Evolutionary conservation across 2,113 vertebrate species (phyloP).

Genomic region (Trematomus loennbergii): DNA sequence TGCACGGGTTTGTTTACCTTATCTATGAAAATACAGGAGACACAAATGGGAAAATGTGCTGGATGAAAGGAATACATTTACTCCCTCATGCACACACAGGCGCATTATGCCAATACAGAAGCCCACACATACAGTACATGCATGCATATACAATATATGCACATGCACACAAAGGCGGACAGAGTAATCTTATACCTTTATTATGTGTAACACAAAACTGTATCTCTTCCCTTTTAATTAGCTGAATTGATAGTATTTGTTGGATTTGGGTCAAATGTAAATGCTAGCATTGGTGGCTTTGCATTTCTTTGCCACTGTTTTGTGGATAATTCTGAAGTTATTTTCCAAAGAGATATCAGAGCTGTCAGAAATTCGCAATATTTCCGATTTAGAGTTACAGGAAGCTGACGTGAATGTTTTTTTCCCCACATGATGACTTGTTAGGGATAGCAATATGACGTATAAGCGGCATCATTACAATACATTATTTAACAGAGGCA

Average conservation of each 20-base stretch:
- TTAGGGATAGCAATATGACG: neutral
- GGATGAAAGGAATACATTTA: slow-evolving; percentile 46
- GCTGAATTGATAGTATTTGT: slow-evolving; percentile 6
- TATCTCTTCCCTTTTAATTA: slow-evolving; percentile 21
- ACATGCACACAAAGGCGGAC: slow-evolving; percentile 7
- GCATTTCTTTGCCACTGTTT: neutral
- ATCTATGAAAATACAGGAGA: slow-evolving; percentile 50
- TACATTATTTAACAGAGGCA: slow-evolving; percentile 42
- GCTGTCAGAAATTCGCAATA: slow-evolving; percentile 22
- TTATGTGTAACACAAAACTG: neutral
- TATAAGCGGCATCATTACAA: slow-evolving; percentile 14
- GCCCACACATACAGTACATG: slow-evolving; percentile 1
- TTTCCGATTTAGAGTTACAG: slow-evolving; percentile 8
- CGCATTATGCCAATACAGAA: slow-evolving; percentile 18
- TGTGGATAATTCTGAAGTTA: slow-evolving; percentile 1
- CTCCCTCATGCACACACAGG: slow-evolving; percentile 18
- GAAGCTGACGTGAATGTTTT: neutral
- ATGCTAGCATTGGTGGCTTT: slow-evolving; percentile 4
- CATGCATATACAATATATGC: neutral
- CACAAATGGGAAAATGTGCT: slow-evolving; percentile 20
- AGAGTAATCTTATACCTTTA: neutral
- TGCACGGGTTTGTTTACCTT: slow-evolving; percentile 42
- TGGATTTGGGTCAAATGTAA: slow-evolving; percentile 16
- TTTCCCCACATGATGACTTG: neutral
- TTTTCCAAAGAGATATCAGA: slow-evolving; percentile 8